Conservation (phyloP, 2,797 vertebrate species). For the Miichthys miiuy region DNA sequence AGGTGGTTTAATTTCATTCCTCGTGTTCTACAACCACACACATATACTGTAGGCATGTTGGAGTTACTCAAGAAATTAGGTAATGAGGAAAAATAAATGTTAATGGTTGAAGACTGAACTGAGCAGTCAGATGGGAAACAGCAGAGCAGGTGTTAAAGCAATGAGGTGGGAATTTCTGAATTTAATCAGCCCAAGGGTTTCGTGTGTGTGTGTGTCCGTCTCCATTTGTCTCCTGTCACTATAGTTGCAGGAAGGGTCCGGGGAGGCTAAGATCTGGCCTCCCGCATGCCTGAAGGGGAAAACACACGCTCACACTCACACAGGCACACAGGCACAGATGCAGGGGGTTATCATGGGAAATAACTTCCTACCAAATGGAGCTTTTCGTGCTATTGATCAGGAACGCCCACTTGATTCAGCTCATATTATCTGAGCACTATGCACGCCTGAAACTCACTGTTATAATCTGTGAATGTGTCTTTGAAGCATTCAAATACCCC, state of each 20-base stretch:
- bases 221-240: conserved; percentile 58
- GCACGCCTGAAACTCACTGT: background rate
- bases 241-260: conserved; percentile 40
- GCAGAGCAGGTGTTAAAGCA: conserved; percentile 45
- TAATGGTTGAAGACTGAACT: conserved; percentile 22
- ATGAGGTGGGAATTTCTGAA: conserved; percentile 47
- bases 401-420: conserved; percentile 32
- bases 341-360: conserved; percentile 54
- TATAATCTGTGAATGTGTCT: background rate
- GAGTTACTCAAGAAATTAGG: conserved; percentile 11
- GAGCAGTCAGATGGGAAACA: conserved; percentile 8
- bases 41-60: conserved; percentile 9
- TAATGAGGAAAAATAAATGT: conserved; percentile 14
- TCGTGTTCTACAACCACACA: background rate
- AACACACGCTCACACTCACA: conserved; percentile 6
- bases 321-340: conserved; percentile 4
- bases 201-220: conserved; percentile 13
- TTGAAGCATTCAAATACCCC: background rate
- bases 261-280: conserved; percentile 39
- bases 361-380: conserved; percentile 51
- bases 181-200: conserved; percentile 43
- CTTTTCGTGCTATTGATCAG: conserved; percentile 55
- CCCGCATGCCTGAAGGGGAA: conserved; percentile 57
- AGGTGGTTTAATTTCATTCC: conserved; percentile 26
- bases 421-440: conserved; percentile 23